These are phyloP conservation scores for Hylaeus anthracinus DNA, from an alignment of 1,140 invertebrate species.

Conservation along the genomic window DNA sequence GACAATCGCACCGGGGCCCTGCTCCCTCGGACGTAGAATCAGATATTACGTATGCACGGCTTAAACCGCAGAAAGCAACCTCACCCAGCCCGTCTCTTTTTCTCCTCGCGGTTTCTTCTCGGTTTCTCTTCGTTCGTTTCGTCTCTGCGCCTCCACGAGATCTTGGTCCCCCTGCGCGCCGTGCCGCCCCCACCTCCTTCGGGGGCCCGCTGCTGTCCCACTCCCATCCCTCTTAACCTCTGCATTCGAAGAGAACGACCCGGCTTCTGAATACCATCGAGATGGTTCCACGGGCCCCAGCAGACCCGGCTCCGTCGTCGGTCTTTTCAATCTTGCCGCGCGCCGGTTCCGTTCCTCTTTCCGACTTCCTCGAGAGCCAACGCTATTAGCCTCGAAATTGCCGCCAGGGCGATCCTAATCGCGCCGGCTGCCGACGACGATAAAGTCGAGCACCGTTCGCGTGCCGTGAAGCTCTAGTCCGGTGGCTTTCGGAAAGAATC, in stretches of 20 bases:
- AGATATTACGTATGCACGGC: conserved; percentile 72
- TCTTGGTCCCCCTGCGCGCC: not conserved
- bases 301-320: not conserved
- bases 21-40: conserved; percentile 68
- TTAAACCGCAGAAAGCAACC: conserved; percentile 61
- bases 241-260: conserved; percentile 40
- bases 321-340: conserved; percentile 20
- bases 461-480: conserved; percentile 13
- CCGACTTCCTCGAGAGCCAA: conserved; percentile 22
- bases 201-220: not conserved
- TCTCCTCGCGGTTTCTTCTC: conserved; percentile 43
- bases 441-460: conserved; percentile 35
- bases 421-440: not conserved
- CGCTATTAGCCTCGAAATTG: conserved; percentile 47
- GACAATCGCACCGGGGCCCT: conserved; percentile 53
- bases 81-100: conserved; percentile 30
- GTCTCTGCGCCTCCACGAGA: conserved; percentile 7
- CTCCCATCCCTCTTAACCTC: conserved; percentile 42
- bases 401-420: conserved; percentile 42
- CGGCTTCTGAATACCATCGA: conserved; percentile 46
- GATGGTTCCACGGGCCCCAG: conserved; percentile 9
- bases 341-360: not conserved
- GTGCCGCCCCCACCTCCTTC: not conserved
- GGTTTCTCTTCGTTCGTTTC: not conserved
- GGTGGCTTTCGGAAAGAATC: not conserved